phyloP scores from a whole-genome alignment of 2,888 invertebrate species.

The Amiota mariae region DNA sequence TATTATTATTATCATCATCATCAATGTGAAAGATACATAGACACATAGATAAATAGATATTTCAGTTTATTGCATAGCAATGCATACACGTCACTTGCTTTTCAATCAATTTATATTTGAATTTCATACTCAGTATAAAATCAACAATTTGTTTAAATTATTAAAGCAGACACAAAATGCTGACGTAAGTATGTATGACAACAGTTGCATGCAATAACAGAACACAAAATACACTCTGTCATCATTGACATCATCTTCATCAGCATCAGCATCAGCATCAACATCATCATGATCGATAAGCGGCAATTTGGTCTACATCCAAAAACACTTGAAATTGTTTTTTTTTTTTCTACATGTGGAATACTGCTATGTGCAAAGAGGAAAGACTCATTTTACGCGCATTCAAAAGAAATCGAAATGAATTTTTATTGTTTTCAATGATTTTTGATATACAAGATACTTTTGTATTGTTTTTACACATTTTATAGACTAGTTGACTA shows the following conservation, averaged over 20 bases:
- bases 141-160: constrained; percentile 19
- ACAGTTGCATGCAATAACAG: constrained; percentile 10
- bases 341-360: background rate
- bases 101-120: too few species aligned
- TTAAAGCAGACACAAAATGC: constrained; percentile 9
- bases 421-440: constrained; percentile 20
- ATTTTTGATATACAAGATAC: constrained; percentile 22
- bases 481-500: too few species aligned
- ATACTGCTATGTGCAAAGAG: background rate
- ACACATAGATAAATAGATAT: too few species aligned
- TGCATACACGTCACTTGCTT: constrained; percentile 1
- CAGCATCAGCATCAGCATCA: background rate
- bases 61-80: background rate
- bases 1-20: too few species aligned
- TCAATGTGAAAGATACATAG: too few species aligned
- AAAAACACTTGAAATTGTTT: background rate
- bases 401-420: constrained; percentile 26
- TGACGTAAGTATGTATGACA: constrained; percentile 19
- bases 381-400: constrained; percentile 8
- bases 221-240: background rate
- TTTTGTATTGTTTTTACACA: constrained; percentile 15
- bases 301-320: constrained; percentile 14
- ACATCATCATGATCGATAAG: background rate
- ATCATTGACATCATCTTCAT: constrained; percentile 1
- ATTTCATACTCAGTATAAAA: too few species aligned